A percentile compares a stretch with the other conserved stretches of the same genome.
Conservation (phyloP, 2,797 vertebrate genomes). For the Sus cebifrons region DNA sequence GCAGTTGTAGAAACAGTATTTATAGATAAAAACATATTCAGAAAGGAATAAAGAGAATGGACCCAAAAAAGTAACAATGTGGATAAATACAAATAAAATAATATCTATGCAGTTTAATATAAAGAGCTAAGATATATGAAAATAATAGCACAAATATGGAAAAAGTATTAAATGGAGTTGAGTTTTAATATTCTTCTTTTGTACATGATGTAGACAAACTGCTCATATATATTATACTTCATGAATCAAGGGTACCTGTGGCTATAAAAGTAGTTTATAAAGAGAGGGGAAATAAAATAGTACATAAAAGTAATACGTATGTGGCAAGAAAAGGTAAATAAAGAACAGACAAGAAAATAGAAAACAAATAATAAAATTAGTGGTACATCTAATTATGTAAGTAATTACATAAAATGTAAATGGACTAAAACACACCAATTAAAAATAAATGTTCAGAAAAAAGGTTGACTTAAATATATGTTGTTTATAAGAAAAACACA, state of each 20-base stretch:
- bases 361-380: background rate
- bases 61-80: background rate
- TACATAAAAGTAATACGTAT: background rate
- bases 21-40: background rate
- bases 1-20: background rate
- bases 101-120: background rate
- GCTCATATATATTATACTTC: background rate
- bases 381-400: background rate
- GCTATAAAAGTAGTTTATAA: conserved; percentile 7
- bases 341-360: background rate
- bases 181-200: background rate
- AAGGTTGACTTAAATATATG: background rate
- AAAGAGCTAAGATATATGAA: background rate
- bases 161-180: background rate
- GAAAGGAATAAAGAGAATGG: background rate
- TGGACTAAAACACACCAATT: background rate
- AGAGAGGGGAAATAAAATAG: background rate
- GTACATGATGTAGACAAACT: background rate
- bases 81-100: background rate
- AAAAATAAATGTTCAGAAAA: conserved; percentile 12
- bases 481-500: conserved; percentile 1
- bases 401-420: background rate
- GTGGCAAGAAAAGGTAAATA: background rate
- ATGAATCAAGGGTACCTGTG: background rate
- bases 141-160: background rate